Evolutionary conservation across 2,888 invertebrate genomes (phyloP), one percentile per base, ranked within the genome.

Genomic region (Oxyteleia sp.): DNA sequence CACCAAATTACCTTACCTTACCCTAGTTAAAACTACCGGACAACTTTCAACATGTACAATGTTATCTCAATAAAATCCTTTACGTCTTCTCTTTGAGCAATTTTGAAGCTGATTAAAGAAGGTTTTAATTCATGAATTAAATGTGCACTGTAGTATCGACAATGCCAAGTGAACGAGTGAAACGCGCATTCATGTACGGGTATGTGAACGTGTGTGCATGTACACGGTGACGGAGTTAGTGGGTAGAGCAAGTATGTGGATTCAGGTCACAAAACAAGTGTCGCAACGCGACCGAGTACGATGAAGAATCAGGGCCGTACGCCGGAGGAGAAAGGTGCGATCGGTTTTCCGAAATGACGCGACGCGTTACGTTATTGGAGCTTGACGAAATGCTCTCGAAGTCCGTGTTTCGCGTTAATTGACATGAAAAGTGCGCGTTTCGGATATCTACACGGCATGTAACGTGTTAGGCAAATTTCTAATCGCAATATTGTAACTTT

Each of bases 191-290:
- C 74, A 57, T 45, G 59, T 57, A 57, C 29, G 61, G 32, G 13
- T 55, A 38, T 13, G 78, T 15, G 47, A 15, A 43, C 43, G 55
- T 18, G 59, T 43, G 41, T 55, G 45, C 59, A 61, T 68, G 18
- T 38, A 66, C 66, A 74, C 74, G 68, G 38, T 29, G 49, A 61
- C 76, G 66, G 66, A 84, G 86, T 82, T 85, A 82, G 85, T 86
- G 86, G 86, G 84, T 84, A 85, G 71, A 80, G 76, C 72, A 78
- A 84, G 86, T 71, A 81, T 53, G 82, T 64, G 83, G 84, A 91
- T 91, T 86, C 90, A 91, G 91, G 91, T 91, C 90, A 89, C 88
- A 89, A 90, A 91, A 90, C 90, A 91, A 91, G 90, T 91, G 90
- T 91, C 89, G 91, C 88, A 90, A 91, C 85, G 64, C 76, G 76